Conservation (phyloP, 2,888 invertebrate genomes). For the Cheilosia pagana region DNA sequence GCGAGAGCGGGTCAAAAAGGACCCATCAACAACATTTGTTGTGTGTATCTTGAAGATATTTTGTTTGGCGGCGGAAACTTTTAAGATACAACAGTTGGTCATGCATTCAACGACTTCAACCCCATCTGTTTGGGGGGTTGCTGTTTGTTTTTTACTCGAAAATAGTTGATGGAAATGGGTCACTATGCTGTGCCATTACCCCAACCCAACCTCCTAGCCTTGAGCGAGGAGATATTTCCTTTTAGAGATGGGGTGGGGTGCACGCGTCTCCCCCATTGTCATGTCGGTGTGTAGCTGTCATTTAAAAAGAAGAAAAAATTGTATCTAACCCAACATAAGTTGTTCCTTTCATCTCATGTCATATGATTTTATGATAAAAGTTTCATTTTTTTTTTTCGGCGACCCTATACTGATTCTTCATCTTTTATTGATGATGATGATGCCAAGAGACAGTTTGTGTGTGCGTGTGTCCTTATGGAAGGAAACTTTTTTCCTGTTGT, state of each 20-base stretch:
- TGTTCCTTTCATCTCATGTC: constrained; percentile 66
- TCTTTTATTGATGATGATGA: constrained; percentile 67
- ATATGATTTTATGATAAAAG: constrained; percentile 73
- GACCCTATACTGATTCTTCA: constrained; percentile 36
- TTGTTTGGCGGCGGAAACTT: constrained; percentile 44
- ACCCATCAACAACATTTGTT: constrained; percentile 68
- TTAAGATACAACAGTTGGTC: constrained; percentile 71
- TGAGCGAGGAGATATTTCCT: neutral
- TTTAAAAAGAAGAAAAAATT: constrained; percentile 33
- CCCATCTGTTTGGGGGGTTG: neutral
- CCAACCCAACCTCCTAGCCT: neutral
- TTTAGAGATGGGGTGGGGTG: constrained; percentile 4
- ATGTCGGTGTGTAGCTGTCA: constrained; percentile 29
- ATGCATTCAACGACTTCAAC: constrained; percentile 9
- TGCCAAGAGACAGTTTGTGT: constrained; percentile 21
- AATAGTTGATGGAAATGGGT: constrained; percentile 60
- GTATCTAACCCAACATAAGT: constrained; percentile 62
- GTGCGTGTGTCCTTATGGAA: constrained; percentile 10
- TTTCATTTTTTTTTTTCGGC: constrained; percentile 25
- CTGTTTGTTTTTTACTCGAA: neutral
- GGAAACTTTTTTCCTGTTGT: constrained; percentile 23
- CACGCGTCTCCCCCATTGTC: constrained; percentile 40
- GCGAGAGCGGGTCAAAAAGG: constrained; percentile 57
- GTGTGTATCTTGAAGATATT: constrained; percentile 52
- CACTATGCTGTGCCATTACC: constrained; percentile 18